Base-by-base conservation (phyloP, 2,113 vertebrate species). In the Rhinopithecus roxellana region DNA sequence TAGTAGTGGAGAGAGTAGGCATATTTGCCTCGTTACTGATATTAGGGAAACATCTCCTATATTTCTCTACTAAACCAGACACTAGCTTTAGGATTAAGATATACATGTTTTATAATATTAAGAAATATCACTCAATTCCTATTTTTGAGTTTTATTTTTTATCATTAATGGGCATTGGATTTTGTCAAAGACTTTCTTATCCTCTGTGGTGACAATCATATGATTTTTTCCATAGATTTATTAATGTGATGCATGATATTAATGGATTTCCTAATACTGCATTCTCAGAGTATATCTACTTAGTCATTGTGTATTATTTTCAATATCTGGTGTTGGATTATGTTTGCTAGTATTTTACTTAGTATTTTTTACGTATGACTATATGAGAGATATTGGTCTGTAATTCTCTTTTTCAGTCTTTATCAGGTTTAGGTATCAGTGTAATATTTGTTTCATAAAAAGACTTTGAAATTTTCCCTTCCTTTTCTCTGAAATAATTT, bases 261-360 rank as follows among this genome's bases (percentile, higher is more conserved):
- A 89, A 38, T 74, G 14, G 13, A 45, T 87, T 67, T 90, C 27
- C n/a, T 64, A 45, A 86, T 85, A 80, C 35, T 86, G 2, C 3
- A 40, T 45, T 81, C 14, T 91, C 61, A 35, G 32, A 90, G 80
- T 55, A 81, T n/a, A 90, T 40, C 38, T 89, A 95, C 25, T 35
- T 61, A 48, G 43, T 80, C n/a, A 23, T 45, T 90, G n/a, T 45
- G 23, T n/a, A 45, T 64, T 80, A 74, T 64, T 32, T 89, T 85
- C 27, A 74, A 40, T 48, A 55, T 55, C 43, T 67, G 35, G 6
- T 45, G 22, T 80, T 81, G 45, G 8, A 74, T 75, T 86, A 30
- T 89, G 17, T 79, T 90, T 93, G 23, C 69, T 67, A 38, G 32
- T n/a, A 59, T 96, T 96, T 70, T 84, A 35, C 38, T 77, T 88